phyloP scores from a whole-genome alignment of 1,140 invertebrate species.

The Nomia melanderi region DNA sequence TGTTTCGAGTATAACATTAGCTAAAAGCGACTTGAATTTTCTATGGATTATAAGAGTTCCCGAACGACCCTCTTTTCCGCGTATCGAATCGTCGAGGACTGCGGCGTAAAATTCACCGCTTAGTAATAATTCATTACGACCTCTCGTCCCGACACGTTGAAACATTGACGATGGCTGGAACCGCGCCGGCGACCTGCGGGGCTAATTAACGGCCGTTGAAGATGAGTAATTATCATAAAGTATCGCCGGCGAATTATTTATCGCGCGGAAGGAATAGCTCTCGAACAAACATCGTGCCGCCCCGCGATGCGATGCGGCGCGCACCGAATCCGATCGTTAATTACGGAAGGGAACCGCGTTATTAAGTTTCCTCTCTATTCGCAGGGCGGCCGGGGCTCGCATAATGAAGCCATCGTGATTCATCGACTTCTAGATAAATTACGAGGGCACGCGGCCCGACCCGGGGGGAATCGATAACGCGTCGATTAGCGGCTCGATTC shows the following conservation, averaged over 20 bases:
- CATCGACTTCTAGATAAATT: neutral
- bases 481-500: too few relatives aligned
- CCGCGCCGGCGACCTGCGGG: neutral
- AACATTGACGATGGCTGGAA: neutral
- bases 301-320: neutral
- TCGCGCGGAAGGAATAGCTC: neutral
- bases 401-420: neutral
- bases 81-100: too few relatives aligned
- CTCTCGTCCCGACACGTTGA: neutral
- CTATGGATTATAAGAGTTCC: too few relatives aligned
- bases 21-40: too few relatives aligned
- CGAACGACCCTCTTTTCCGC: too few relatives aligned
- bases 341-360: neutral
- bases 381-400: neutral
- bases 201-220: neutral
- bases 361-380: neutral
- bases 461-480: too few relatives aligned
- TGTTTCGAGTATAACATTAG: too few relatives aligned
- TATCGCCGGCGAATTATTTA: conserved; percentile 1
- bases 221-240: neutral
- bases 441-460: too few relatives aligned
- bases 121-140: neutral
- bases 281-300: neutral
- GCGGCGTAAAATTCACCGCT: too few relatives aligned
- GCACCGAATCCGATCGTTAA: conserved; percentile 7